Evolutionary conservation across 1,140 invertebrate species (phyloP).

Genomic region (Drosophila dunni): DNA sequence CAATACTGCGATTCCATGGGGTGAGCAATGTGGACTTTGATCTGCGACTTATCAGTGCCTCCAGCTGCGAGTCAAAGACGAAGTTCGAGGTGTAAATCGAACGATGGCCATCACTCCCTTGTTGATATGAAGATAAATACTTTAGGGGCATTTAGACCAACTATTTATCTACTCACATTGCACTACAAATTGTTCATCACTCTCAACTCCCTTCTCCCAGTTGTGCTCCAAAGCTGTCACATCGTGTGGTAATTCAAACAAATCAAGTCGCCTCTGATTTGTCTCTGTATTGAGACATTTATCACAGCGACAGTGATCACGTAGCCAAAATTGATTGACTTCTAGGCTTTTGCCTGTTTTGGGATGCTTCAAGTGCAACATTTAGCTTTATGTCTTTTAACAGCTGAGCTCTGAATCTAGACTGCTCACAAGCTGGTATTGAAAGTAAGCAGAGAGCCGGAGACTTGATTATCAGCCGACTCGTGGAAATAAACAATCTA

Average conservation of each 20-base stretch:
- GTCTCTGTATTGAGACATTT: constrained; percentile 72
- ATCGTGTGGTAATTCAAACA: constrained; percentile 68
- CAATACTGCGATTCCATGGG: constrained; percentile 67
- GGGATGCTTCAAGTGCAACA: constrained; percentile 51
- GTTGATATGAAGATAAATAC: background rate
- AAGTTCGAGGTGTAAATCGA: constrained; percentile 70
- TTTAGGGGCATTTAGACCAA: background rate
- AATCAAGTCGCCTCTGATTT: constrained; percentile 73
- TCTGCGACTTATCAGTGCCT: constrained; percentile 52
- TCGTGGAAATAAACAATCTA: background rate
- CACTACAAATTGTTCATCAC: constrained; percentile 21
- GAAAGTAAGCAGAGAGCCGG: background rate
- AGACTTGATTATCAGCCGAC: background rate
- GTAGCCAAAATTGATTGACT: constrained; percentile 70
- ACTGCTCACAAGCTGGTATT: background rate
- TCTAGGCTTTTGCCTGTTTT: constrained; percentile 42
- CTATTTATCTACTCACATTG: constrained; percentile 45
- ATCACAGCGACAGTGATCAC: constrained; percentile 78
- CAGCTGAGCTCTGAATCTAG: background rate
- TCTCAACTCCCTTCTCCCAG: constrained; percentile 11
- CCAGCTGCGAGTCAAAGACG: constrained; percentile 59
- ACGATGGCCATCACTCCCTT: constrained; percentile 76
- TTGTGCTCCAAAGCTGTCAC: constrained; percentile 27
- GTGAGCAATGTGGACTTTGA: constrained; percentile 54
- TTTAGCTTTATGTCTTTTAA: background rate